These are phyloP conservation scores for Heterochromis multidens DNA, from an alignment of 2,113 vertebrate genomes.

Conservation along the genomic window DNA sequence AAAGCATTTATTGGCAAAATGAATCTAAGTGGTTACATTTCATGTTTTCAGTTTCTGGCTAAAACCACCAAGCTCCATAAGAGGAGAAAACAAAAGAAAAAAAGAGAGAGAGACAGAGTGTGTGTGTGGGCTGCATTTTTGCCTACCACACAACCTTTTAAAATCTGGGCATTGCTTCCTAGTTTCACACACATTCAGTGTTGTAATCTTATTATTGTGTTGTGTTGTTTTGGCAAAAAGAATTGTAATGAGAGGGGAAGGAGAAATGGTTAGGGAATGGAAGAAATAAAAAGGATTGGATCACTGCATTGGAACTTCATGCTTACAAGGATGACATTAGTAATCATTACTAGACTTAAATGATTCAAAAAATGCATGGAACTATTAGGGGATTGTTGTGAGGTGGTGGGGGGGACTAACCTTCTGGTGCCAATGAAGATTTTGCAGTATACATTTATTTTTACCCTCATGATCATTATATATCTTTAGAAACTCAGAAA, in stretches of 20 bases:
- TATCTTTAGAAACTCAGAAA: not conserved
- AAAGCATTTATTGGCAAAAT: constrained; percentile 20
- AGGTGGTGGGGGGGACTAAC: not conserved
- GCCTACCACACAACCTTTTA: constrained; percentile 25
- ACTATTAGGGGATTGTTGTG: not conserved
- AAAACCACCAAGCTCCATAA: constrained; percentile 10
- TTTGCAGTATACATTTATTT: not conserved
- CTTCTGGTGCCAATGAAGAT: not conserved
- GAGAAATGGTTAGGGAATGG: not conserved
- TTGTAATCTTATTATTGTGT: not conserved
- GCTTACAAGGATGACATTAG: not conserved
- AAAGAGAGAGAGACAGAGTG: not conserved
- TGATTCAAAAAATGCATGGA: not conserved
- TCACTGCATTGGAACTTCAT: not conserved
- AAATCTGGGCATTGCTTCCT: constrained; percentile 18
- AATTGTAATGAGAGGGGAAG: not conserved
- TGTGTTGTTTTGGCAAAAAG: not conserved
- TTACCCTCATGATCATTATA: not conserved
- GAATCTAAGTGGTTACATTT: constrained; percentile 9
- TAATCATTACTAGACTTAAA: not conserved
- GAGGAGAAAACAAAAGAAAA: constrained; percentile 9
- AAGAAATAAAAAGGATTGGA: not conserved
- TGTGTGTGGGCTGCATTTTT: not conserved
- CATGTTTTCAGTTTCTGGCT: constrained; percentile 18
- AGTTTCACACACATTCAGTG: not conserved